These are phyloP conservation scores for Ditula angustiorana DNA, from an alignment of 2,888 invertebrate species.

Conservation along the genomic window DNA sequence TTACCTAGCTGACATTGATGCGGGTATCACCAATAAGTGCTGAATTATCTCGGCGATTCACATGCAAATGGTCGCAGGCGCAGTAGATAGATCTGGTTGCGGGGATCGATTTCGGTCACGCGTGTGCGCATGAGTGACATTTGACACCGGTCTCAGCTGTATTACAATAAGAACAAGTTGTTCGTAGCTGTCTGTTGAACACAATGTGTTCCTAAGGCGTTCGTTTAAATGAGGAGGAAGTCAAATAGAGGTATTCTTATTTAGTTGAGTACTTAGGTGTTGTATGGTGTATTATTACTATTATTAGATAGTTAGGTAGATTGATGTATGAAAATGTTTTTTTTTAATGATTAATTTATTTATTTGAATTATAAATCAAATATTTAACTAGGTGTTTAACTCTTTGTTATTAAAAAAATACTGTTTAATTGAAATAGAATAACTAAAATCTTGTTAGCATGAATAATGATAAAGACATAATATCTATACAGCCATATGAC, in stretches of 20 bases:
- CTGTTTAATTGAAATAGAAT: too few relatives aligned
- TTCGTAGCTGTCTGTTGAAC: slow-evolving; percentile 3
- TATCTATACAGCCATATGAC: too few relatives aligned
- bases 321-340: too few relatives aligned
- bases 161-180: slow-evolving; percentile 31
- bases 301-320: too few relatives aligned
- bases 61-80: slow-evolving; percentile 30
- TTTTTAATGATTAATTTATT: too few relatives aligned
- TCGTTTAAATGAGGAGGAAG: background rate
- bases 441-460: too few relatives aligned
- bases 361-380: too few relatives aligned
- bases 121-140: slow-evolving; percentile 66
- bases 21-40: background rate
- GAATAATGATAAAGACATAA: too few relatives aligned
- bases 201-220: background rate
- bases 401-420: too few relatives aligned
- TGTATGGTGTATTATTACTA: too few relatives aligned
- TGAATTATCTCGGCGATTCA: slow-evolving; percentile 1
- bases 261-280: background rate
- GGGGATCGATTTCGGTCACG: slow-evolving; percentile 48
- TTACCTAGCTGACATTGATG: background rate
- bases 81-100: slow-evolving; percentile 59
- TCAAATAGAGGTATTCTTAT: background rate
- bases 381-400: too few relatives aligned
- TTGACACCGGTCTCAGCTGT: slow-evolving; percentile 35